These are phyloP conservation scores for Corvus cornix DNA, from an alignment of 2,113 vertebrate genomes.

Conservation along the genomic window DNA sequence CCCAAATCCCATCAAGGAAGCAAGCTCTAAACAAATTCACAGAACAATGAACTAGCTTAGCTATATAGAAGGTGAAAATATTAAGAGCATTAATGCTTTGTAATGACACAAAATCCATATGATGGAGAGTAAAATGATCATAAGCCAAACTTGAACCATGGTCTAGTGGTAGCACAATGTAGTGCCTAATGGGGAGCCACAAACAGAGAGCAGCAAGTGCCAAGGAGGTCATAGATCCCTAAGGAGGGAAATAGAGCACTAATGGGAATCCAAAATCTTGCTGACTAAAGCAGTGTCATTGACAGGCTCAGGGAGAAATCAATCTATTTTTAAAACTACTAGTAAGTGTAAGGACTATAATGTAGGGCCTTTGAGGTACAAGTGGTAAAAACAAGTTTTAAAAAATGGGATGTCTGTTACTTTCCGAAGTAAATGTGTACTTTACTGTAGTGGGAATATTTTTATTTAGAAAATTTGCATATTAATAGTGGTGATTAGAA, in stretches of 20 bases:
- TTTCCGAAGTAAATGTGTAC: background rate
- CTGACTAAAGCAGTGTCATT: background rate
- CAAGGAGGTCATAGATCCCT: background rate
- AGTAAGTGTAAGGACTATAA: background rate
- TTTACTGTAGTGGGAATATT: background rate
- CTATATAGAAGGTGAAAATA: background rate
- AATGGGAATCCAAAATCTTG: background rate
- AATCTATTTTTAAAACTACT: background rate
- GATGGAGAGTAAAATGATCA: background rate
- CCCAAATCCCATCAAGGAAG: background rate
- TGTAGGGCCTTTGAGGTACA: background rate
- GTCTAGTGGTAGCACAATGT: background rate
- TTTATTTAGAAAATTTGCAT: background rate
- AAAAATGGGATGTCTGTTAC: background rate
- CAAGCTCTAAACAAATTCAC: background rate
- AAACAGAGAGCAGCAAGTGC: background rate
- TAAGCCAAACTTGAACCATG: background rate
- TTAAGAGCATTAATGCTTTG: background rate
- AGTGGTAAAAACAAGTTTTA: background rate
- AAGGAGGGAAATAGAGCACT: background rate
- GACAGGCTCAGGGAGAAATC: background rate
- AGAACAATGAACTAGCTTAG: background rate
- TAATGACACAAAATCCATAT: conserved; percentile 15
- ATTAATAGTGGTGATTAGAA: background rate
- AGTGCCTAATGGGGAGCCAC: background rate